Evolutionary conservation across 2,888 invertebrate genomes (phyloP).

Genomic region (Calliopum simillimum): DNA sequence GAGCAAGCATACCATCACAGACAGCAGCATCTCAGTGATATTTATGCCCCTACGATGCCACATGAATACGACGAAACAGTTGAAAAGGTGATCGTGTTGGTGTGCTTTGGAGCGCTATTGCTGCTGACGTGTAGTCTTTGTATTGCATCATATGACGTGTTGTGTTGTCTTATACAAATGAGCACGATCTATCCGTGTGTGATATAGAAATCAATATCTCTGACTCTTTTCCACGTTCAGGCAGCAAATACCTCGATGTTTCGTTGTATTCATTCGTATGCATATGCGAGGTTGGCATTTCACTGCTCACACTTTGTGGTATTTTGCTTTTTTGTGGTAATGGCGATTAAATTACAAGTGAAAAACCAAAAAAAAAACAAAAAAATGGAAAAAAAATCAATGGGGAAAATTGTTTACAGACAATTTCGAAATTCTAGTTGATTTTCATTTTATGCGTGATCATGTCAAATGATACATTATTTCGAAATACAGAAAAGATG

Average conservation of each 20-base stretch:
- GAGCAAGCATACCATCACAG: slow-evolving; percentile 7
- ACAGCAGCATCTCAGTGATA: slow-evolving; percentile 9
- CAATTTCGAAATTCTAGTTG: slow-evolving; percentile 33
- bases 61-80: no score
- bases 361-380: slow-evolving; percentile 6
- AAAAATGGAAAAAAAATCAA: slow-evolving; percentile 11
- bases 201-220: background rate
- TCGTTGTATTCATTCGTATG: background rate
- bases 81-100: no score
- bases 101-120: background rate
- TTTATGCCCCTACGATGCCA: slow-evolving; percentile 7
- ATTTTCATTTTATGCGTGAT: slow-evolving; percentile 21
- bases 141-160: slow-evolving; percentile 24
- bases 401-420: slow-evolving; percentile 27
- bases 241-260: background rate
- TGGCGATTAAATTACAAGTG: slow-evolving; percentile 30
- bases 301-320: background rate
- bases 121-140: background rate
- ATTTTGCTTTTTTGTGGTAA: slow-evolving; percentile 17
- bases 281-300: background rate
- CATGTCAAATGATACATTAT: background rate
- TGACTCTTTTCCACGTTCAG: background rate
- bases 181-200: background rate
- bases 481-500: background rate
- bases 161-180: slow-evolving; percentile 1